A percentile compares a stretch with the other conserved stretches of the same genome.
Evolutionary conservation across 2,797 vertebrate genomes (phyloP).

Genomic region (Garrulus glandarius): DNA sequence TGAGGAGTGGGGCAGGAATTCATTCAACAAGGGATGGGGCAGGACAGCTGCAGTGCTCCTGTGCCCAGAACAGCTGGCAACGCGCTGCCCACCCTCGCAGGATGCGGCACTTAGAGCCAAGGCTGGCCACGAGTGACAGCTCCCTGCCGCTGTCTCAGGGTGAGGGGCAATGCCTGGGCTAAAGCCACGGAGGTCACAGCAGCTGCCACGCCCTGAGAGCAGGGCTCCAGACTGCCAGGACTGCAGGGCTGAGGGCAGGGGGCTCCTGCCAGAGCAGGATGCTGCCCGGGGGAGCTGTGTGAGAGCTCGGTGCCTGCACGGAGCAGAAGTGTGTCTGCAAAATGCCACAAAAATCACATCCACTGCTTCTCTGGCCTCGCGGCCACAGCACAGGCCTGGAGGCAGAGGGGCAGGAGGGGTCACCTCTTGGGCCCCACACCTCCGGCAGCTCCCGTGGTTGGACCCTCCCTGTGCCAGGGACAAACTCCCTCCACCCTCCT

Average conservation of each 20-base stretch:
- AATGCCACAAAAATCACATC: not conserved
- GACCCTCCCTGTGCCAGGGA: not conserved
- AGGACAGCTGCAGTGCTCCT: not conserved
- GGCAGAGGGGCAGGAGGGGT: not conserved
- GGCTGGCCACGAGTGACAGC: not conserved
- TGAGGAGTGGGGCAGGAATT: not conserved
- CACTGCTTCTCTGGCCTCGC: rapidly evolving
- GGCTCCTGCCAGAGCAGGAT: not conserved
- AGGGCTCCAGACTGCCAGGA: not conserved
- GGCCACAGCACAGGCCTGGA: not conserved
- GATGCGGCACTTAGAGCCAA: not conserved
- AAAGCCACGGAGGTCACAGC: not conserved
- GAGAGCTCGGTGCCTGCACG: not conserved
- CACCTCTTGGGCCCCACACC: not conserved
- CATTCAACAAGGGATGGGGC: not conserved
- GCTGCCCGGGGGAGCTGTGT: not conserved
- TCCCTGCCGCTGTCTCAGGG: not conserved
- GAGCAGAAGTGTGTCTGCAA: not conserved
- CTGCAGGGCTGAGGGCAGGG: not conserved
- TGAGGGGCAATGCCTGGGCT: not conserved
- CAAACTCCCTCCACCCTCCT: not conserved
- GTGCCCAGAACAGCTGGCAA: not conserved
- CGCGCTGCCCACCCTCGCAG: not conserved
- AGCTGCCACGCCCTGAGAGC: not conserved
- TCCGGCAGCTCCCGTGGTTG: rapidly evolving